Conservation (phyloP, 2,113 vertebrate species). For the Oryzias woworae region DNA sequence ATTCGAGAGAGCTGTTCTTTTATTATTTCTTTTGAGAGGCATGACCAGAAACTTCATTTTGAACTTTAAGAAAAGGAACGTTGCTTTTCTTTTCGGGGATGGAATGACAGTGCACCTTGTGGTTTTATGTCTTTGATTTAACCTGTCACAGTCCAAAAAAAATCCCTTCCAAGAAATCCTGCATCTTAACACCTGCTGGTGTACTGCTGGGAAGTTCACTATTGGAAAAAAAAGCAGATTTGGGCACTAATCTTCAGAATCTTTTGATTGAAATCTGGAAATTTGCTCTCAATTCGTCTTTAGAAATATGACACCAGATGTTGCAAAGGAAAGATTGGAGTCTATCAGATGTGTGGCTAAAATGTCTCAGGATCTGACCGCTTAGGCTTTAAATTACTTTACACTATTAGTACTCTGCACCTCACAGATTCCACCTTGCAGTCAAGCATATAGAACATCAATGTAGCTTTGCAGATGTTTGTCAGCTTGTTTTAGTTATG, state of each 20-base stretch:
- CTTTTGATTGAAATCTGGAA: slow-evolving; percentile 44
- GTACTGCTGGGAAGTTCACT: background rate
- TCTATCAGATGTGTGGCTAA: slow-evolving; percentile 68
- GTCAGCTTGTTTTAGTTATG: slow-evolving; percentile 3
- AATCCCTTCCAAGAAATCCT: too few relatives aligned
- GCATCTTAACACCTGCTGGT: background rate
- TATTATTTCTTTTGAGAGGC: background rate
- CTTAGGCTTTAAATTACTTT: slow-evolving; percentile 57
- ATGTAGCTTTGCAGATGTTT: slow-evolving; percentile 8
- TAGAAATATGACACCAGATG: slow-evolving; percentile 62
- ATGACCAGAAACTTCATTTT: slow-evolving; percentile 10
- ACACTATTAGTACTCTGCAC: slow-evolving; percentile 67
- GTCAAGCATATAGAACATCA: slow-evolving; percentile 44
- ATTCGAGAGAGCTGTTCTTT: too few relatives aligned
- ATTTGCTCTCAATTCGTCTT: slow-evolving; percentile 56
- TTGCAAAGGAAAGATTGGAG: slow-evolving; percentile 76
- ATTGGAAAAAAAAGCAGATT: slow-evolving; percentile 1
- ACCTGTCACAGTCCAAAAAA: too few relatives aligned
- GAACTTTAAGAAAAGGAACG: background rate
- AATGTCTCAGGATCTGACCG: slow-evolving; percentile 67
- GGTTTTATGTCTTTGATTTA: background rate
- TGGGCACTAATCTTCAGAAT: slow-evolving; percentile 30
- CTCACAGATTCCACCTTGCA: slow-evolving; percentile 38
- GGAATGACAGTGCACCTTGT: background rate
- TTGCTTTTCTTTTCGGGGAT: slow-evolving; percentile 19